Percentiles rank a stretch among this genome's conserved stretches.
These are phyloP conservation scores for Madoqua kirkii DNA, from an alignment of 2,113 vertebrate species.

Conservation along the genomic window DNA sequence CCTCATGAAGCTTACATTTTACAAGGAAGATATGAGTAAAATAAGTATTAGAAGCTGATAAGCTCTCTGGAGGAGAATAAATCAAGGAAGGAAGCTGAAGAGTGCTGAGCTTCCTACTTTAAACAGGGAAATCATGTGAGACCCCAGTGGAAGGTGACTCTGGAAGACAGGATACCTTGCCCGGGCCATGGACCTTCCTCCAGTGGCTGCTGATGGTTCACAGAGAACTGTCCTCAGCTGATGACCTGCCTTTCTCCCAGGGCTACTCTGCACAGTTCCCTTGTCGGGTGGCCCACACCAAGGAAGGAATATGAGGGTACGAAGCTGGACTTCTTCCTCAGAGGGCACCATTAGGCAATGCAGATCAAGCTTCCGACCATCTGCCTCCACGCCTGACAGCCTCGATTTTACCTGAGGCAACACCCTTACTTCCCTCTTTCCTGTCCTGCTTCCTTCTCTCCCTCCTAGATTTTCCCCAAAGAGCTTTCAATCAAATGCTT, in stretches of 20 bases:
- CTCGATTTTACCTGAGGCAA: not conserved
- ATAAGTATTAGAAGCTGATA: not conserved
- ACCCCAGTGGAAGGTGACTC: not conserved
- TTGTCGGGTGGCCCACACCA: not conserved
- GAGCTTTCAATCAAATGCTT: not conserved
- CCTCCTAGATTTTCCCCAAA: not conserved
- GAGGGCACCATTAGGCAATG: not conserved
- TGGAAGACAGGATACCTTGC: not conserved
- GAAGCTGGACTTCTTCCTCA: not conserved
- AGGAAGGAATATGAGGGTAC: not conserved
- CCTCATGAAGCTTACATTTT: not conserved
- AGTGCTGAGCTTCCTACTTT: not conserved
- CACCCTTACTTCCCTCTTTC: not conserved
- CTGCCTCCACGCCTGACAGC: not conserved
- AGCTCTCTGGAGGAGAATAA: not conserved
- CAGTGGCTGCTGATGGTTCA: not conserved
- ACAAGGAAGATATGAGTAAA: not conserved
- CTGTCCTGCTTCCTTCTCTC: not conserved
- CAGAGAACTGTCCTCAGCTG: not conserved
- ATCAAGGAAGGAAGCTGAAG: not conserved
- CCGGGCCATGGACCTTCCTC: not conserved
- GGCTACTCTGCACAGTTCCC: not conserved
- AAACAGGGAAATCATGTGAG: not conserved
- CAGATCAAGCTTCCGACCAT: not conserved
- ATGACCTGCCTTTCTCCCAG: not conserved